These are phyloP conservation scores for Microtus ochrogaster DNA, from an alignment of 2,113 vertebrate genomes.

Conservation along the genomic window DNA sequence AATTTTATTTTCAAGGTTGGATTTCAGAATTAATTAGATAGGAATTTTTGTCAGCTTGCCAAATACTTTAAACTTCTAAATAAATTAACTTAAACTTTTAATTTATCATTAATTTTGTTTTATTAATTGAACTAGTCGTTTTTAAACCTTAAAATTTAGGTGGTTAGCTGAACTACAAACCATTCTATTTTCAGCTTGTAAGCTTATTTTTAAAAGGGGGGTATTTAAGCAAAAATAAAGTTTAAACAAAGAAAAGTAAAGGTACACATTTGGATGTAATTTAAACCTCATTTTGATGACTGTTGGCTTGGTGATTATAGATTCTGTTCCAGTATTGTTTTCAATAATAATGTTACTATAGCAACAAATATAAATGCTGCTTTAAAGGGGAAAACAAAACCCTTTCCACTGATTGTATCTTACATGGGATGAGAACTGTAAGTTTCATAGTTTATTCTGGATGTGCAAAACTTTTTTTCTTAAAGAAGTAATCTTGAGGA, in stretches of 20 bases:
- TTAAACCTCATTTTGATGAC: conserved; percentile 90
- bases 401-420: conserved; percentile 59
- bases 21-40: conserved; percentile 72
- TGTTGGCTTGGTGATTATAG: conserved; percentile 85
- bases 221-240: conserved; percentile 85
- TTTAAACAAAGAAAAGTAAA: conserved; percentile 90
- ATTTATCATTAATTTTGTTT: conserved; percentile 58
- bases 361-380: conserved; percentile 84
- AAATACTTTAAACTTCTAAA: conserved; percentile 66
- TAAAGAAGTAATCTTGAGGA: background rate
- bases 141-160: conserved; percentile 70
- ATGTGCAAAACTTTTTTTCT: conserved; percentile 47
- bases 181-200: conserved; percentile 43
- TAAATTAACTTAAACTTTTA: conserved; percentile 68
- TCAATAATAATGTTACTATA: conserved; percentile 90
- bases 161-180: conserved; percentile 49
- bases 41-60: conserved; percentile 60
- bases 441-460: conserved; percentile 19
- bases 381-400: conserved; percentile 70
- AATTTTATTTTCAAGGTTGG: conserved; percentile 69
- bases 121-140: conserved; percentile 63
- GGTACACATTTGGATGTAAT: conserved; percentile 87
- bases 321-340: conserved; percentile 90
- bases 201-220: conserved; percentile 15
- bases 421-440: conserved; percentile 47